Percentiles rank a stretch among this genome's conserved stretches.
These are phyloP conservation scores for Chloroceryle aenea DNA, from an alignment of 2,113 vertebrate genomes.

Conservation along the genomic window DNA sequence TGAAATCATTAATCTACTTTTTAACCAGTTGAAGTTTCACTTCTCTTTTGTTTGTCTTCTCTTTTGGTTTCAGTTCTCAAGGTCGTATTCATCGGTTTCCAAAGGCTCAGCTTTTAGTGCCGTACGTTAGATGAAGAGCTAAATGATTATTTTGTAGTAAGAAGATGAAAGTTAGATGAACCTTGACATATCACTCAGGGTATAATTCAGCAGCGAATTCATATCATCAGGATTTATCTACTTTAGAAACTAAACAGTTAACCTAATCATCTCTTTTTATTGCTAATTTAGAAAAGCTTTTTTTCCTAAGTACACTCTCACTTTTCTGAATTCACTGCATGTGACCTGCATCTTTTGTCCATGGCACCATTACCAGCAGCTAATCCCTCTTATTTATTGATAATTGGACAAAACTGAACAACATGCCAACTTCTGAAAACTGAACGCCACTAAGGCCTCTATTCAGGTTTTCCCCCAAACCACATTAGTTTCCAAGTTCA, in stretches of 20 bases:
- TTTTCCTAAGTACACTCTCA: slow-evolving; percentile 72
- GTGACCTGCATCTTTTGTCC: slow-evolving; percentile 80
- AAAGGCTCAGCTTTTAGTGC: slow-evolving; percentile 24
- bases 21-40: slow-evolving; percentile 53
- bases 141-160: slow-evolving; percentile 67
- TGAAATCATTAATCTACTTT: slow-evolving; percentile 71
- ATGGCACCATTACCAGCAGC: slow-evolving; percentile 75
- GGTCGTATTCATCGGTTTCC: slow-evolving; percentile 62
- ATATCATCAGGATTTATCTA: slow-evolving; percentile 72
- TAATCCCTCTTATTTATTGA: slow-evolving; percentile 84
- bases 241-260: slow-evolving; percentile 81
- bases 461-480: slow-evolving; percentile 73
- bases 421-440: slow-evolving; percentile 75
- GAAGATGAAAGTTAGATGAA: slow-evolving; percentile 77
- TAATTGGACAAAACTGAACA: slow-evolving; percentile 84
- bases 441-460: slow-evolving; percentile 66
- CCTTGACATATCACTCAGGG: slow-evolving; percentile 68
- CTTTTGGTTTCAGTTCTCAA: slow-evolving; percentile 56
- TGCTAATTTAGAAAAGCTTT: slow-evolving; percentile 80
- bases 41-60: slow-evolving; percentile 35
- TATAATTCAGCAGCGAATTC: slow-evolving; percentile 69
- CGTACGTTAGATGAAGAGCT: slow-evolving; percentile 57
- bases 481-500: slow-evolving; percentile 78
- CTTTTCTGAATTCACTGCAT: slow-evolving; percentile 81
- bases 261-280: slow-evolving; percentile 81